Evolutionary conservation across 2,113 vertebrate species (phyloP), one percentile per base, ranked within the genome.

Genomic region (Hiodon alosoides): DNA sequence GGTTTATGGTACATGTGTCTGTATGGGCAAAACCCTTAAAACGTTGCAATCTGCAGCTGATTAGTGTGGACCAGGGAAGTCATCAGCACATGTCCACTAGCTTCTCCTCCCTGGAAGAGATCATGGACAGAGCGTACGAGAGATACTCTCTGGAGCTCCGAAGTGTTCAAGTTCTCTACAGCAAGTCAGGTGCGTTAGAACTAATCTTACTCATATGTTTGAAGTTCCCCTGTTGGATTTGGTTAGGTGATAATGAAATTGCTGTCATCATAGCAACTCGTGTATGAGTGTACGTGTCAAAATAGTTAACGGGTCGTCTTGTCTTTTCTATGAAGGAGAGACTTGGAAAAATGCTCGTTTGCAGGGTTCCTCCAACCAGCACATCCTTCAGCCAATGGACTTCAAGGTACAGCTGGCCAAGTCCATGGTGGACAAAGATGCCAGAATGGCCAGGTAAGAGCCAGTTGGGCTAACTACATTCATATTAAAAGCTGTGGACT

Each of bases 51-150:
- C 79, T 78, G 53, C 73, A 98, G 96, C 83, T 98, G 67, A 93
- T 91, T 84, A 99, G 94, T 70, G 86, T 96, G 69, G 86, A 92
- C 77, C 93, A 94, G 87, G 80, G 79, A 3, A 79, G 78, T 47
- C 62, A 78, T 11, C 86, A 82, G 46, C 85, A 87, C 52, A 74
- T 88, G 2, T 86, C 86, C 0, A 68, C 84, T 7, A 89, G 80
- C 76, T 91, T 87, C 81, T 93, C 94, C 1, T 98, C 96, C 17
- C 85, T 99, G 75, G 96, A 99, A 81, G 95, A 98, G 81, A 94
- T 99, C 75, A 97, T 99, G 93, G 95, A 98, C 78, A 93, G 97
- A 77, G 97, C 97, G 14, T 99, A 99, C 69, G 97, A 98, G 81
- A 94, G 90, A 76, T 99, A 94, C 84, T 89, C 89, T 57, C 85